Evolutionary conservation across 2,113 vertebrate species (phyloP).

Genomic region (Sinocyclocheilus anshuiensis): DNA sequence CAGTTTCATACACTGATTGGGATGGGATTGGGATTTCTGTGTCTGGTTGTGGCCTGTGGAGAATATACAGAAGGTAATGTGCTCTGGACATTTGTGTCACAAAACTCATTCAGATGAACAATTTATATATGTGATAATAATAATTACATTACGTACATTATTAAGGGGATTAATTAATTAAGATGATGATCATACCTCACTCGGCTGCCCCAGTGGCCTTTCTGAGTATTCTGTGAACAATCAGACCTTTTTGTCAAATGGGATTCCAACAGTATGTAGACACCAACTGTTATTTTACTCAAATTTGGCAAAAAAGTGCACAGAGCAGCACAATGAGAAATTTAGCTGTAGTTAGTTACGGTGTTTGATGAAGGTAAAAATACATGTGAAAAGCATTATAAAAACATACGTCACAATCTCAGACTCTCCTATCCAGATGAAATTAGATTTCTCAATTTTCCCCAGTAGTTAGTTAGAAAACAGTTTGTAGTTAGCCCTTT

Average conservation of each 20-base stretch:
- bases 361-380: background rate
- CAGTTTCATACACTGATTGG: background rate
- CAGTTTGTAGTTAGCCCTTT: background rate
- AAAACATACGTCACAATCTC: background rate
- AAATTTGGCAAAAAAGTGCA: background rate
- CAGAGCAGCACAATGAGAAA: background rate
- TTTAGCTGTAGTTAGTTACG: background rate
- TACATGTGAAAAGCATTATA: background rate
- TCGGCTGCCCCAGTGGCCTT: background rate
- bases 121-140: background rate
- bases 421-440: background rate
- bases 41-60: background rate
- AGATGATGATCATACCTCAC: background rate
- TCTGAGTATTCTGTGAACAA: background rate
- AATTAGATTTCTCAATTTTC: background rate
- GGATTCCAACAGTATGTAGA: background rate
- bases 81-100: background rate
- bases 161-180: background rate
- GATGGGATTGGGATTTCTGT: slow-evolving; percentile 1
- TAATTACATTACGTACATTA: background rate
- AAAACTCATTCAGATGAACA: background rate
- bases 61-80: background rate
- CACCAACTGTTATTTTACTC: background rate
- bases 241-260: background rate
- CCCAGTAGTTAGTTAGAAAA: background rate